Evolutionary conservation across 53 echinoderm and acorn worm species (phyloP).

Genomic region (Actinopyga echinites): DNA sequence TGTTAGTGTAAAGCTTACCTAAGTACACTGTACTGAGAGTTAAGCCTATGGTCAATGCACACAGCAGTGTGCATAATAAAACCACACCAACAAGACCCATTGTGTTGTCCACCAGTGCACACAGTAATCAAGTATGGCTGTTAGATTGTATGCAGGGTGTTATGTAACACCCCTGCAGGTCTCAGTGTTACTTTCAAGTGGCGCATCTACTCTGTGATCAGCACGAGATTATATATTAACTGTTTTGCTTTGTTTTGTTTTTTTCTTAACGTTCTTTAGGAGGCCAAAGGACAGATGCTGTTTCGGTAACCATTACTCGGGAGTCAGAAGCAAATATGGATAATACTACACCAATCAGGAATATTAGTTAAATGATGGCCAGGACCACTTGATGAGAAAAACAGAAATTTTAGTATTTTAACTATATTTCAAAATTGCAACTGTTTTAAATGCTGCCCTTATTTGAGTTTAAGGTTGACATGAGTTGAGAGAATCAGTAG

Average conservation of each 20-base stretch:
- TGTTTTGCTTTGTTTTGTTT: conserved; percentile 14
- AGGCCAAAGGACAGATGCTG: not conserved
- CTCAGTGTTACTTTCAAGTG: conserved; percentile 19
- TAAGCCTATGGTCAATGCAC: conserved; percentile 8
- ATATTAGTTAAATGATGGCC: too few relatives aligned
- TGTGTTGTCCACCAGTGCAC: conserved; percentile 15
- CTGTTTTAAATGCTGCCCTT: too few relatives aligned
- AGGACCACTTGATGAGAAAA: too few relatives aligned
- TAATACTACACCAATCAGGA: too few relatives aligned
- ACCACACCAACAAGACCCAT: conserved; percentile 27
- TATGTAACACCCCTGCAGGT: conserved; percentile 37
- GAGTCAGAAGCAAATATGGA: too few relatives aligned
- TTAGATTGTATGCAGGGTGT: conserved; percentile 21
- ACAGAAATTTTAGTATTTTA: too few relatives aligned
- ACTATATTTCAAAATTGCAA: too few relatives aligned
- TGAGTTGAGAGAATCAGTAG: not conserved
- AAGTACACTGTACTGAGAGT: not conserved
- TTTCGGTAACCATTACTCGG: too few relatives aligned
- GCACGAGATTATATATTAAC: conserved; percentile 5
- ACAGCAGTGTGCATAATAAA: conserved; percentile 12
- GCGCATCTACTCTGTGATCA: not conserved
- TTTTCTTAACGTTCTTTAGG: not conserved
- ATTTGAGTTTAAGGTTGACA: too few relatives aligned
- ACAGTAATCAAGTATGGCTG: conserved; percentile 16
- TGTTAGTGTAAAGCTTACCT: not conserved